A percentile compares a stretch with the other conserved stretches of the same genome.
Evolutionary conservation across 2,888 invertebrate species (phyloP).

Genomic region (Clunio marinus): DNA sequence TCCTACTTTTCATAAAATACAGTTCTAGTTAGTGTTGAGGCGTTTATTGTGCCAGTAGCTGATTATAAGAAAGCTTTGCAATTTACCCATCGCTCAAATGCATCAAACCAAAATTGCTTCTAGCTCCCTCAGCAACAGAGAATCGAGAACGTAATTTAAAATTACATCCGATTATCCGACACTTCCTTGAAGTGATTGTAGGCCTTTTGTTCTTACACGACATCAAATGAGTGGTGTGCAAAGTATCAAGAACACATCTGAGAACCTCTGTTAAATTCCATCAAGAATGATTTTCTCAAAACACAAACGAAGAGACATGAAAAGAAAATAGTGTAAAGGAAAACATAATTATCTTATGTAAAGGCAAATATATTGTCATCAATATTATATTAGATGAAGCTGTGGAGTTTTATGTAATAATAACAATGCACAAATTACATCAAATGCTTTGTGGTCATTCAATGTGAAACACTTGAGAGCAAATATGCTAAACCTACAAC

Average conservation of each 20-base stretch:
- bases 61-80: background rate
- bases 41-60: slow-evolving; percentile 9
- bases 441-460: background rate
- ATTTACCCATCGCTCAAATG: background rate
- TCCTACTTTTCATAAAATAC: no score
- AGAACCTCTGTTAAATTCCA: background rate
- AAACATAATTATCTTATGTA: slow-evolving; percentile 28
- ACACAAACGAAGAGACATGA: background rate
- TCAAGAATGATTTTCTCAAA: background rate
- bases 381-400: slow-evolving; percentile 19
- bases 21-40: background rate
- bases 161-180: slow-evolving; percentile 27
- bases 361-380: slow-evolving; percentile 15
- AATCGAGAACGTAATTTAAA: slow-evolving; percentile 29
- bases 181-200: slow-evolving; percentile 20
- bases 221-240: slow-evolving; percentile 3
- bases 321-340: background rate
- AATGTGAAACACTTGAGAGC: no score
- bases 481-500: no score
- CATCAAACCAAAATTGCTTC: slow-evolving; percentile 14
- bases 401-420: background rate
- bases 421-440: slow-evolving; percentile 35
- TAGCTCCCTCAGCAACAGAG: slow-evolving; percentile 11
- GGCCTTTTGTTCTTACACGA: background rate
- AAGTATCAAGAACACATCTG: no score